These are phyloP conservation scores for Drosophila parvula DNA, from an alignment of 1,140 invertebrate species.

Conservation along the genomic window DNA sequence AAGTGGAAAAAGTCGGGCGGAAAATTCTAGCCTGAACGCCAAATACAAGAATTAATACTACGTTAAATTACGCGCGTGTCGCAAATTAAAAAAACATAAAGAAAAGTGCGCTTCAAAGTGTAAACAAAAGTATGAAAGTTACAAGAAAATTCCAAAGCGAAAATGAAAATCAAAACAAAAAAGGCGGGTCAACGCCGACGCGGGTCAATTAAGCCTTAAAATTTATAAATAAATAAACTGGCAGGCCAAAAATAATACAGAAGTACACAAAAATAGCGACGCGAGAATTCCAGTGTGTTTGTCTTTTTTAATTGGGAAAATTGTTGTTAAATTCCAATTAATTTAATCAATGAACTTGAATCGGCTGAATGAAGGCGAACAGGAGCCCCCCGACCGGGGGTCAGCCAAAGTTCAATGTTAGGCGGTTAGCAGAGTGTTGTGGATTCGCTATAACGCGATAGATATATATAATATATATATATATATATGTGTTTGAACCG, in stretches of 20 bases:
- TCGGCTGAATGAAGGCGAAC: not conserved
- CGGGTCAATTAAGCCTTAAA: slow-evolving; percentile 36
- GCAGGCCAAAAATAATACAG: slow-evolving; percentile 8
- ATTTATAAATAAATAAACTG: slow-evolving; percentile 3
- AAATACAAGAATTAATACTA: slow-evolving; percentile 12
- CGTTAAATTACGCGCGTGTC: slow-evolving; percentile 39
- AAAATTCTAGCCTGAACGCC: slow-evolving; percentile 2
- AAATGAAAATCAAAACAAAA: slow-evolving; percentile 22
- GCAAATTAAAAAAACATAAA: slow-evolving; percentile 5
- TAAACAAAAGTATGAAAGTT: slow-evolving; percentile 21
- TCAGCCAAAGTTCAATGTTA: slow-evolving; percentile 17
- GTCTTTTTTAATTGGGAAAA: slow-evolving; percentile 33
- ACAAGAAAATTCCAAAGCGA: not conserved
- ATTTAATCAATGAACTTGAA: slow-evolving; percentile 74
- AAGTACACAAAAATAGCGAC: slow-evolving; percentile 2
- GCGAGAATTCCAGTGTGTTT: not conserved
- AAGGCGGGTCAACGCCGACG: too few species aligned
- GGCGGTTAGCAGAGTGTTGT: not conserved
- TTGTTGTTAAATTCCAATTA: slow-evolving; percentile 56
- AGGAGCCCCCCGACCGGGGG: not conserved
- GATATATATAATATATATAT: not conserved
- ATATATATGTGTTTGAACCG: not conserved
- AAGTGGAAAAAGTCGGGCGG: slow-evolving; percentile 35
- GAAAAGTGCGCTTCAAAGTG: slow-evolving; percentile 7
- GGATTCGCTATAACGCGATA: not conserved